Base-by-base conservation (phyloP, 2,113 vertebrate genomes). In the Athene cunicularia region DNA sequence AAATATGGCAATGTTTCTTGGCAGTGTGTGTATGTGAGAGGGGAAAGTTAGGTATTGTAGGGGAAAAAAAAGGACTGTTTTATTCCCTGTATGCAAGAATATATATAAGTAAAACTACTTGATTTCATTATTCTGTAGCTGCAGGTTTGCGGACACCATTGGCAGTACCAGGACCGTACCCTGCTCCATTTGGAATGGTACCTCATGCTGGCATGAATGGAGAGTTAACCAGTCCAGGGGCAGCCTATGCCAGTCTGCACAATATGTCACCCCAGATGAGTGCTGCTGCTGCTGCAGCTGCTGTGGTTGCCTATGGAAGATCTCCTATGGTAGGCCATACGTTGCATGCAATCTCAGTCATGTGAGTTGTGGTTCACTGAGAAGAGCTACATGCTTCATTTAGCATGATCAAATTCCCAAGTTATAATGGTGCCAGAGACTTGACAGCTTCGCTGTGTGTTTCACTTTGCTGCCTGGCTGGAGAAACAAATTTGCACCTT, bases 211-310 rank as follows among this genome's bases (percentile, higher is more conserved):
- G 99, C 90, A 99, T 99, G 98, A 99, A 99, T 0, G 99, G 99
- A 39, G 99, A 99, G 50, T 95, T 99, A 92, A 99, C 99, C 86
- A 99, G 99, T 85, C 99, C 99, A 26, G 98, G 99, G 4, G 99
- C 99, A 20, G 99, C 99, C 37, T 99, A 99, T 30, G 99, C 99
- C 74, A 99, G 99, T 72, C 98, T 99, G 12, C 99, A 99, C 98
- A 99, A 99, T 98, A 99, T 99, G 98, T 99, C 99, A n/a, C 99
- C 99, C 26, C 99, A 99, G 97, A 99, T 99, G 99, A 99, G 99
- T 37, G 99, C 98, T 11, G 99, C 99, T 1, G 99, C 99, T 0
- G 98, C 98, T 2, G 98, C 98, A 3, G 99, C 99, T 1, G 98
- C 98, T 0, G 99, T 99, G 67, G 99, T 99, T 74, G 99, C 99